These are phyloP conservation scores for Littorina saxatilis DNA, from an alignment of 1,140 invertebrate species.

Conservation along the genomic window DNA sequence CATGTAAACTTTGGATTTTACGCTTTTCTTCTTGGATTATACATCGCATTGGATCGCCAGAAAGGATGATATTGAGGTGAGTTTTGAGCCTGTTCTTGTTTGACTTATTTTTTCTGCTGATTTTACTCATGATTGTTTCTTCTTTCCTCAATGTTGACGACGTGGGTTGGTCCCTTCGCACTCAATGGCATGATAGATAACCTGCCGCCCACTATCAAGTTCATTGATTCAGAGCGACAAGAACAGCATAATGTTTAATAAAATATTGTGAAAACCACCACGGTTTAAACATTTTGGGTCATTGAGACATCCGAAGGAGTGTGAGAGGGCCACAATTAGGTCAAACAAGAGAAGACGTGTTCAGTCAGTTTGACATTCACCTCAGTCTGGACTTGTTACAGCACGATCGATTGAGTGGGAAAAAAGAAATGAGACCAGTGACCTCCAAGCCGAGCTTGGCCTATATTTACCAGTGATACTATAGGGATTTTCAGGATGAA, in stretches of 20 bases:
- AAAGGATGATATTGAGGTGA: constrained; percentile 25
- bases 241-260: not conserved
- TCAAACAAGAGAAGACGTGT: constrained; percentile 9
- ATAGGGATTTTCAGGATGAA: constrained; percentile 22
- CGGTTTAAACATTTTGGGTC: not conserved
- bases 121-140: constrained; percentile 4
- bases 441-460: not conserved
- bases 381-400: constrained; percentile 37
- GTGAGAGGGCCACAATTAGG: not conserved
- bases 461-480: not conserved
- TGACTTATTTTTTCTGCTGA: not conserved
- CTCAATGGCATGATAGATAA: constrained; percentile 30
- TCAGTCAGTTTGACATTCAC: constrained; percentile 15
- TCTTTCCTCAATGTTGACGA: constrained; percentile 35
- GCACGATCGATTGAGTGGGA: constrained; percentile 24
- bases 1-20: constrained; percentile 41
- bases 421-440: constrained; percentile 9
- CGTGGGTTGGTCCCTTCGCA: constrained; percentile 32
- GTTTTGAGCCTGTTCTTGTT: not conserved
- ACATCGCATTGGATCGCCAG: not conserved
- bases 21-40: constrained; percentile 27
- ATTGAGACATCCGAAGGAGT: not conserved
- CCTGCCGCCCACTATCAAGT: constrained; percentile 28
- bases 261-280: not conserved
- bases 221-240: not conserved